Conservation (phyloP, 2,113 vertebrate genomes). For the human (Homo sapiens) region DNA sequence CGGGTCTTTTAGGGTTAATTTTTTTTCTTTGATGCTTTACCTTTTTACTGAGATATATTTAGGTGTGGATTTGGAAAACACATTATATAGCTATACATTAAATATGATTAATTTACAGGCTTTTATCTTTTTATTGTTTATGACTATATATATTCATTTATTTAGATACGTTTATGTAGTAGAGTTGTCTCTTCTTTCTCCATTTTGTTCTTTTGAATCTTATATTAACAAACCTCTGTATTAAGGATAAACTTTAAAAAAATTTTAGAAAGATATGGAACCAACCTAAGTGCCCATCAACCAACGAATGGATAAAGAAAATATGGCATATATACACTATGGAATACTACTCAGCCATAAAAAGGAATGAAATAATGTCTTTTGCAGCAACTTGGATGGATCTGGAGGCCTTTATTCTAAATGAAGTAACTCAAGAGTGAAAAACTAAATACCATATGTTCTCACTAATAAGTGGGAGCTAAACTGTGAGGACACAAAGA, state of each 20-base stretch:
- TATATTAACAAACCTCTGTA: background rate
- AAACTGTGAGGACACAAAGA: too few relatives aligned
- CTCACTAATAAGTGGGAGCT: too few relatives aligned
- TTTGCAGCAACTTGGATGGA: too few relatives aligned
- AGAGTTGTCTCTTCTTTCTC: background rate
- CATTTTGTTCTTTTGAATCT: background rate
- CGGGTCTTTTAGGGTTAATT: background rate
- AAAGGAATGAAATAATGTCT: too few relatives aligned
- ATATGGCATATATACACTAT: too few relatives aligned
- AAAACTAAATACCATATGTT: too few relatives aligned
- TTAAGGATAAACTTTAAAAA: background rate
- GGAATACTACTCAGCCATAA: background rate
- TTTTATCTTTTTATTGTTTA: background rate
- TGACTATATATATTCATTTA: background rate
- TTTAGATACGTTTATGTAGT: background rate
- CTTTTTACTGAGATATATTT: background rate
- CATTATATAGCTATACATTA: background rate
- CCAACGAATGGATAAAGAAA: too few relatives aligned
- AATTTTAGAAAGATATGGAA: too few relatives aligned
- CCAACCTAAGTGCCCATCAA: too few relatives aligned
- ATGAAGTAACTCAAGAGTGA: too few relatives aligned
- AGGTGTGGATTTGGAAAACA: background rate
- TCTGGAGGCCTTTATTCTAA: too few relatives aligned
- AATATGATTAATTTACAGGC: background rate
- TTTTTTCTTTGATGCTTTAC: background rate